Base-by-base conservation (phyloP, 2,888 invertebrate genomes). In the Microctonus hyperodae region DNA sequence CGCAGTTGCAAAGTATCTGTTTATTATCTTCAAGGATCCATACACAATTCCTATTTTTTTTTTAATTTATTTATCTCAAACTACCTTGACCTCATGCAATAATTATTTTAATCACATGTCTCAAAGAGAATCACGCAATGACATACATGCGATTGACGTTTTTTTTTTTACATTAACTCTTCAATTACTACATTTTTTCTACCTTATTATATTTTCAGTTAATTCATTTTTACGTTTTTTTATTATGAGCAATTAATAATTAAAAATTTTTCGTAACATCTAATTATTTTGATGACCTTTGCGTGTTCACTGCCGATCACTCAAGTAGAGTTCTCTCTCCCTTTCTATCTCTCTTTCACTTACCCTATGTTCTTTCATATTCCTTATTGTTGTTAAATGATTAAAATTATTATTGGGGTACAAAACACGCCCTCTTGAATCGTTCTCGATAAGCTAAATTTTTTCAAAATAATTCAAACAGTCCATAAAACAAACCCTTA, bases 201-300 rank as follows among this genome's bases (percentile, higher is more conserved):
- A 44, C 44, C 51, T n/a, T 22, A 9, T 25, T 58, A 28, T 20
- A 13, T 50, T 28, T 62, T 37, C 50, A 16, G 13, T 64, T 44
- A 10, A n/a, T 23, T n/a, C 31, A 28, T 28, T 55, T 23, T 51
- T 33, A 20, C 31, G 5, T 11, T 16, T 57, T 57, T 35, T 13
- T n/a, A 20, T 51, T 31, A 40, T 23, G 61, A 50, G 37, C 55
- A 61, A 35, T 61, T 55, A 69, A 22, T n/a, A 20, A 33, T 37
- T 58, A 51, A 63, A 60, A 64, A 69, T 62, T 61, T 50, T 37
- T 64, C 48, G 67, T 68, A 69, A 68, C 69, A 64, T 65, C 73
- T 75, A 79, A 79, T 79, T 78, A 75, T 72, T 68, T 64, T 67
- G 70, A 51, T 74, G 76, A 80, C 79, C 81, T 81, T 81, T 80